Base-by-base conservation (phyloP, 2,797 vertebrate species). In the Artibeus jamaicensis region DNA sequence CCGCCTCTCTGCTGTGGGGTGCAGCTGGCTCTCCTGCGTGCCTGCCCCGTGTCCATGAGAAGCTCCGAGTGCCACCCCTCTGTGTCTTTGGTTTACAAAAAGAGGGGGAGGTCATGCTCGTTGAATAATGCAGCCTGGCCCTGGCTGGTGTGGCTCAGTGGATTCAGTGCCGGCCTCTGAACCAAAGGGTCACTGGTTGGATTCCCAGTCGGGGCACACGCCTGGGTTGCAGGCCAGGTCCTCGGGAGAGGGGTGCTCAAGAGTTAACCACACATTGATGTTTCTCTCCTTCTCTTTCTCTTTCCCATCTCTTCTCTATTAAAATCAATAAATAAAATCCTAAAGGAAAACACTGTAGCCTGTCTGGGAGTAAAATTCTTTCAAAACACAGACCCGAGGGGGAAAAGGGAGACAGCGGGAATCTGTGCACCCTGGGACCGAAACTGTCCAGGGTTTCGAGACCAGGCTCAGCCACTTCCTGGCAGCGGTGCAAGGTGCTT, bases 31-130 rank as follows among this genome's bases (percentile, higher is more conserved):
- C 53, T 42, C 68, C 77, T 79, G 44, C 0, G 37, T 0, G 29
- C 68, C 68, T 29, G 85, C 34, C 65, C 37, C 0, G 2, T 1
- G 42, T 50, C 88, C 77, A 32, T 83, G 70, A 70, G 67, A 26
- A 42, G 79, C 53, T 0, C 53, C 0, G 46, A 86, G 46, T 2
- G 88, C 4, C 3, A 1, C 24, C 42, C 46, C 3, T 29, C 57
- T 11, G 15, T 32, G 76, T 84, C 89, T 96, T 91, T 55, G 83
- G 78, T 96, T 93, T 89, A 57, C 95, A 91, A 76, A 89, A 70
- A 78, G 78, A 79, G 32, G n/a, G 57, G 53, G 57, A 86, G 93
- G 82, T 57, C 59, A 86, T 68, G 78, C 74, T 55, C 96, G 62
- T 94, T 95, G 91, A 95, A 93, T 87, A 65, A 62, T 6, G 76